Evolutionary conservation across 2,797 vertebrate species (phyloP), one percentile per base, ranked within the genome.

Genomic region (Myoxocephalus aenaeus): DNA sequence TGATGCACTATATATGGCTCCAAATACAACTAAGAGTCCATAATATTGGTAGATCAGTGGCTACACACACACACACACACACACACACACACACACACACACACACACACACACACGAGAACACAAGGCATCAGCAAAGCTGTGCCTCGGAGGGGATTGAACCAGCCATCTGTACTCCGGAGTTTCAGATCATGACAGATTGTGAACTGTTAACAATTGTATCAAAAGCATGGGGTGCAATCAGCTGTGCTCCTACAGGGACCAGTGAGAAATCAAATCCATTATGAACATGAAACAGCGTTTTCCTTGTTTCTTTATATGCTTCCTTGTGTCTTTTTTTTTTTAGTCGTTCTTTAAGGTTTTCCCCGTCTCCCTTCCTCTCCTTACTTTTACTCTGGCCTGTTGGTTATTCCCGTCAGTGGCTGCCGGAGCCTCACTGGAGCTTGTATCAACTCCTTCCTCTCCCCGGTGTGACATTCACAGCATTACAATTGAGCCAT

Each of bases 401-500:
- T 88, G 90, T 81, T 88, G 83, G 79, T 89, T 86, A 88, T 86
- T 91, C 80, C 78, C 77, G 83, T 89, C 90, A 86, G 73, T 65
- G 77, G 78, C 88, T 85, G 85, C 54, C 72, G 74, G 53, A 87
- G 86, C 86, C 82, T 84, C 72, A 36, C 78, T 73, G 87, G 84
- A 84, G 86, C 81, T 73, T 46, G 74, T 77, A 87, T 92, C 90
- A 90, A 89, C 85, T 82, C 73, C 62, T 66, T 84, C 81, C 86
- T 84, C 71, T 87, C 75, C 80, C 79, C 50, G 53, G 83, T 85
- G 90, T 90, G 86, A 92, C 89, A 90, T 85, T 89, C 88, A 83
- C 72, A 85, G 90, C 86, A 85, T 93, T 92, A 89, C 89, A 92
- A 94, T 91, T 91, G 92, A 94, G 90, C 89, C 89, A 91, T 95